Evolutionary conservation across 1,140 invertebrate genomes (phyloP).

Genomic region (Drosophila burlai): DNA sequence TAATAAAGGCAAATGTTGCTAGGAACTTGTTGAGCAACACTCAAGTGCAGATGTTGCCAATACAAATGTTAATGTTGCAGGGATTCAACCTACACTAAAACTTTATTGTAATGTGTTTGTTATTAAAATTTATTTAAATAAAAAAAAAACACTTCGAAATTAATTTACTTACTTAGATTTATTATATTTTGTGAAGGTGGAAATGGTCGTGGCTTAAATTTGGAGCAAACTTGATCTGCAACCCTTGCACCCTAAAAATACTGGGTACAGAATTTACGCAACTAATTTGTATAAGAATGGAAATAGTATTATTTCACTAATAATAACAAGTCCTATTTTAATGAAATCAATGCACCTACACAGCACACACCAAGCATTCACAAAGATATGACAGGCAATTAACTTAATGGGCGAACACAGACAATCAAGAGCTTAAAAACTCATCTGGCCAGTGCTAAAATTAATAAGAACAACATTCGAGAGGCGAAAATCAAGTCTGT

Average conservation of each 20-base stretch:
- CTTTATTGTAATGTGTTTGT: no score
- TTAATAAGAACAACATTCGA: constrained; percentile 27
- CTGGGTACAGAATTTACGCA: neutral
- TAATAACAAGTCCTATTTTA: no score
- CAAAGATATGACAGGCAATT: constrained; percentile 21
- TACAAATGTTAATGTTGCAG: neutral
- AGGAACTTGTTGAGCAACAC: neutral
- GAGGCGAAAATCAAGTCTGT: constrained; percentile 30
- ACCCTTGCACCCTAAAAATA: no score
- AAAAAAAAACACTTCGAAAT: no score
- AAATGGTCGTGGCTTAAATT: no score
- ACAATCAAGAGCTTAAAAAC: constrained; percentile 64
- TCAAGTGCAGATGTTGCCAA: neutral
- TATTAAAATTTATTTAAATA: no score
- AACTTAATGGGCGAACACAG: constrained; percentile 33
- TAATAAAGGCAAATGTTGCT: neutral
- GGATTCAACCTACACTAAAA: neutral
- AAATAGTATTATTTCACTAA: neutral
- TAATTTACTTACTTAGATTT: no score
- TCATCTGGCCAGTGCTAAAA: constrained; percentile 40
- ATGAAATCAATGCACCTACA: neutral
- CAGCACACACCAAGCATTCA: neutral
- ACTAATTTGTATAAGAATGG: neutral
- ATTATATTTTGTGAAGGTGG: no score
- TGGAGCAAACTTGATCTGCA: no score